These are phyloP conservation scores for Porites australiensis DNA, from an alignment of 64 coral and sea anemone species.

Conservation along the genomic window DNA sequence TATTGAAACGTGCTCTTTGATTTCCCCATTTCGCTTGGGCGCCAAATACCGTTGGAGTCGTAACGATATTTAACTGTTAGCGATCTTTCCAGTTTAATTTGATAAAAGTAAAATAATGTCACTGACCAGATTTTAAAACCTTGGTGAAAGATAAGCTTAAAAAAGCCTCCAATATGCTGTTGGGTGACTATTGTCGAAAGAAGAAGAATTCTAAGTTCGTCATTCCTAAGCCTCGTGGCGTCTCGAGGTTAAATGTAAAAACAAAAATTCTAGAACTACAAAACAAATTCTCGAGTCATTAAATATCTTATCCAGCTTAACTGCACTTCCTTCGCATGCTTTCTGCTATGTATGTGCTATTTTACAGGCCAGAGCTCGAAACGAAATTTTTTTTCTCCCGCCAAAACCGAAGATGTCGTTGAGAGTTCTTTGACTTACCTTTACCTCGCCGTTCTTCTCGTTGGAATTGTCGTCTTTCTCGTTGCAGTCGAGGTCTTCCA, in stretches of 20 bases:
- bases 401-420: conserved; percentile 9
- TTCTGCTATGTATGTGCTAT: not conserved
- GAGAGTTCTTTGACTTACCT: not conserved
- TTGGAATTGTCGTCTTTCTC: conserved; percentile 9
- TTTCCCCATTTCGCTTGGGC: not conserved
- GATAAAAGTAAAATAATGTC: too few species aligned
- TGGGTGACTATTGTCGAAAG: too few species aligned
- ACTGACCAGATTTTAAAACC: too few species aligned
- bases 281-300: not conserved
- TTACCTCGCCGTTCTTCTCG: conserved; percentile 18
- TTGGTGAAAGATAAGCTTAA: too few species aligned
- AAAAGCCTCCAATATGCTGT: too few species aligned
- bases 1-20: not conserved
- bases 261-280: not conserved
- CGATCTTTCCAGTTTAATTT: too few species aligned
- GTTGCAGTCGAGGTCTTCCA: conserved; percentile 34
- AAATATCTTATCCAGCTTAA: not conserved
- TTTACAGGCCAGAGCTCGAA: not conserved
- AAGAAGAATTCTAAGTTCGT: not conserved
- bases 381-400: not conserved
- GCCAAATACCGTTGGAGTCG: conserved; percentile 29
- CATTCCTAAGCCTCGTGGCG: not conserved
- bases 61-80: not conserved
- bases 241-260: not conserved
- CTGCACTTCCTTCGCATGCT: not conserved